These are phyloP conservation scores for Anguilla pacifica DNA, from an alignment of 2,797 vertebrate species.

Conservation along the genomic window DNA sequence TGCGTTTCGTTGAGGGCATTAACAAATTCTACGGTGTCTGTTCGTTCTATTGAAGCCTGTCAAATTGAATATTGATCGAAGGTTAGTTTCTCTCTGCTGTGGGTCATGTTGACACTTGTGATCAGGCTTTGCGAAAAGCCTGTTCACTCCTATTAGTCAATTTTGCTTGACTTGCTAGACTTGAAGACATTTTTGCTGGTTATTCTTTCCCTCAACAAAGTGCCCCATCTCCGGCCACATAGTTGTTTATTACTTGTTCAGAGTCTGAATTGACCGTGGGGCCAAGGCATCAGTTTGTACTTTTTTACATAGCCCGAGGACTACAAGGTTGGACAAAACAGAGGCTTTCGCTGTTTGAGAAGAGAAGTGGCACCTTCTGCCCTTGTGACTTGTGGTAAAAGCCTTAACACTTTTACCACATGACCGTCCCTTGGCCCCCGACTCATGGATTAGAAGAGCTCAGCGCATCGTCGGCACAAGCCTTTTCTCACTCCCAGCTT, in stretches of 20 bases:
- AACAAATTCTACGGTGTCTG: not conserved
- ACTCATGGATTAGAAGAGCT: not conserved
- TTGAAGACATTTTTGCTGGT: not conserved
- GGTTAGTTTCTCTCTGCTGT: not conserved
- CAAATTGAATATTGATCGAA: slow-evolving; percentile 1
- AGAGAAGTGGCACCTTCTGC: not conserved
- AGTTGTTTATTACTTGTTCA: not conserved
- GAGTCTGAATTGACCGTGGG: not conserved
- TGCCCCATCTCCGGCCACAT: not conserved
- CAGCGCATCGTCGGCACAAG: not conserved
- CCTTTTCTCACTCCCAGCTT: not conserved
- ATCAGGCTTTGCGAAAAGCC: not conserved
- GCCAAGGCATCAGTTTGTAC: not conserved
- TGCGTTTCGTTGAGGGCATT: not conserved
- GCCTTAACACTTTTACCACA: not conserved
- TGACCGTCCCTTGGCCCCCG: not conserved
- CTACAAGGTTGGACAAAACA: not conserved
- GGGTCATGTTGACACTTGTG: not conserved
- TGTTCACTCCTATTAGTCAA: not conserved
- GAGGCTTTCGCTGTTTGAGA: not conserved
- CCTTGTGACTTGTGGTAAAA: too few relatives aligned
- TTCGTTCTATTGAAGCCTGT: not conserved
- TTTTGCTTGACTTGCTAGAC: not conserved
- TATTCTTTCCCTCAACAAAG: not conserved
- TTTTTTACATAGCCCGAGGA: not conserved